phyloP scores from a whole-genome alignment of 2,888 invertebrate species.

The Buathra laborator region DNA sequence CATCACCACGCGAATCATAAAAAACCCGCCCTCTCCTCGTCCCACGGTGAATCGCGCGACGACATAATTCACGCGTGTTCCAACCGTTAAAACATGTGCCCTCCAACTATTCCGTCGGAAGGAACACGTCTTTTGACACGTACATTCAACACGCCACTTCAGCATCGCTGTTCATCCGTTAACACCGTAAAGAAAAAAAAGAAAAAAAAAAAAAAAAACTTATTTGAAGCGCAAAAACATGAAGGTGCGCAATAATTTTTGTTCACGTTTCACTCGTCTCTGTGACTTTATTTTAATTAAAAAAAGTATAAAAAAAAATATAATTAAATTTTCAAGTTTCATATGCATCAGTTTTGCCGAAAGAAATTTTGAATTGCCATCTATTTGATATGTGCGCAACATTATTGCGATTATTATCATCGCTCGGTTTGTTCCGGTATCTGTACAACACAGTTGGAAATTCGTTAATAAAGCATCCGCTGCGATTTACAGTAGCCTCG shows the following conservation, averaged over 20 bases:
- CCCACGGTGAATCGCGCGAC: not conserved
- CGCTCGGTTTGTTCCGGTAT: not conserved
- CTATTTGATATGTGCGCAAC: not conserved
- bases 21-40: not conserved
- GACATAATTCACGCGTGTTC: conserved; percentile 17
- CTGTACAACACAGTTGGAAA: not conserved
- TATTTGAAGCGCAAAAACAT: too few species aligned
- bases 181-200: not conserved
- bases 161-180: conserved; percentile 2
- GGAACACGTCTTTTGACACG: not conserved
- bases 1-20: conserved; percentile 19
- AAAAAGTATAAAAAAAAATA: too few species aligned
- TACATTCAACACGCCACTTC: not conserved
- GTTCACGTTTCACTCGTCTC: too few species aligned
- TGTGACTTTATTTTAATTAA: too few species aligned
- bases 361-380: too few species aligned
- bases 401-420: not conserved
- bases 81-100: conserved; percentile 19
- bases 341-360: too few species aligned
- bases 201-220: not conserved
- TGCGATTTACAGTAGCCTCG: not conserved
- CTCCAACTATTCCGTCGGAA: not conserved
- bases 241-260: too few species aligned
- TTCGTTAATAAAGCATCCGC: conserved; percentile 22
- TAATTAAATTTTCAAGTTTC: too few species aligned